A percentile compares a stretch with the other conserved stretches of the same genome.
These are phyloP conservation scores for Muntiacus reevesi DNA, from an alignment of 2,113 vertebrate genomes.

Conservation along the genomic window DNA sequence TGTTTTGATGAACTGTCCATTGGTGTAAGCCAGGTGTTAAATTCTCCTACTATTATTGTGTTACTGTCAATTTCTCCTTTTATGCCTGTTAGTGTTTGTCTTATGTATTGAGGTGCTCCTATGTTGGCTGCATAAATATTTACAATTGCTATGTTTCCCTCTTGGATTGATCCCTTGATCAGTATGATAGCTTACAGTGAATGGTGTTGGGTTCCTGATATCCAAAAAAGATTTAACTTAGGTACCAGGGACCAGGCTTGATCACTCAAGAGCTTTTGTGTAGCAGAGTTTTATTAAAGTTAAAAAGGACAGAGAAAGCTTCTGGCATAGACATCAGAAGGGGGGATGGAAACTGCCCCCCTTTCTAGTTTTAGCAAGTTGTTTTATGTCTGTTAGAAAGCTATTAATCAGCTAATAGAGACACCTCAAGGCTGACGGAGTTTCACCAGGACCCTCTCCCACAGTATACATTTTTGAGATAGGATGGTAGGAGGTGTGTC, in stretches of 20 bases:
- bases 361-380: background rate
- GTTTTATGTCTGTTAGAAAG: background rate
- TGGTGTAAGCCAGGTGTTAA: background rate
- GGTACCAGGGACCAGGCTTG: background rate
- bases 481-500: background rate
- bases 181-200: background rate
- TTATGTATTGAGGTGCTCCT: background rate
- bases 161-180: background rate
- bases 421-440: background rate
- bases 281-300: background rate
- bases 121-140: background rate
- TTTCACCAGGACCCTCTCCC: background rate
- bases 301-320: background rate
- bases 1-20: background rate
- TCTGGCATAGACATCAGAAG: background rate
- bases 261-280: background rate
- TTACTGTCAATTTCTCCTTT: background rate
- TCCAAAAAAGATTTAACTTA: background rate
- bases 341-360: background rate
- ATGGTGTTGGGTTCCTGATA: background rate
- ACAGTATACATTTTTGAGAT: background rate
- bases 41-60: background rate
- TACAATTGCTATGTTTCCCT: background rate
- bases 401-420: background rate
- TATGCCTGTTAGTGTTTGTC: background rate